Conservation (phyloP, 2,797 vertebrate species). For the Oreochromis grahami region DNA sequence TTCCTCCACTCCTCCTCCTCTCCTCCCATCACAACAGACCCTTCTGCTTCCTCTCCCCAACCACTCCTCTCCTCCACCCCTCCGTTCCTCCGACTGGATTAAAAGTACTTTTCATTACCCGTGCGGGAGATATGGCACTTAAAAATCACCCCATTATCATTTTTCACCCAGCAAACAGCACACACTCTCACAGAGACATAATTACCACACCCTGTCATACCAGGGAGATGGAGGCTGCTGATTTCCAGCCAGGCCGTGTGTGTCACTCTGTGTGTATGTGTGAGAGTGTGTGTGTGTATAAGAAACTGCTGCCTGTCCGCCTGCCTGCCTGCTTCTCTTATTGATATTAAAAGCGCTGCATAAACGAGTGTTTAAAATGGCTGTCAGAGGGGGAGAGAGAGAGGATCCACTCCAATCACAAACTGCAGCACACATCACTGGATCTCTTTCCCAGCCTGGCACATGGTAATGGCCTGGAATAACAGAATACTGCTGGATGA, state of each 20-base stretch:
- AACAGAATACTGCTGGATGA: slow-evolving; percentile 67
- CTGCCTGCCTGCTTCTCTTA: slow-evolving; percentile 75
- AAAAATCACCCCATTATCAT: slow-evolving; percentile 84
- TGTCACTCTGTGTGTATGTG: slow-evolving; percentile 52
- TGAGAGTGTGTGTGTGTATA: slow-evolving; percentile 39
- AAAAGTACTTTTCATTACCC: slow-evolving; percentile 83
- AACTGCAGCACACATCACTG: slow-evolving; percentile 72
- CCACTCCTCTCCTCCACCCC: slow-evolving; percentile 73
- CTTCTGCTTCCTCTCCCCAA: slow-evolving; percentile 63
- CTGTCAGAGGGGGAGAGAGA: slow-evolving; percentile 69
- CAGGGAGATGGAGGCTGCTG: slow-evolving; percentile 74
- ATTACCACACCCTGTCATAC: slow-evolving; percentile 82
- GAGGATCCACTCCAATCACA: slow-evolving; percentile 73
- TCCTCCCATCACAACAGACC: slow-evolving; percentile 72
- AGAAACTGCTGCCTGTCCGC: slow-evolving; percentile 71
- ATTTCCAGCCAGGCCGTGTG: slow-evolving; percentile 73
- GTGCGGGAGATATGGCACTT: slow-evolving; percentile 81
- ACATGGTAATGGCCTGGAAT: slow-evolving; percentile 75
- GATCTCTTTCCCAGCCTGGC: slow-evolving; percentile 67
- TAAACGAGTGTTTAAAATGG: slow-evolving; percentile 77
- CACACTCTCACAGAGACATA: slow-evolving; percentile 80
- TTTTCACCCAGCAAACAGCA: slow-evolving; percentile 81
- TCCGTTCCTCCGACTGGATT: slow-evolving; percentile 77
- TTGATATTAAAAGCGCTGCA: slow-evolving; percentile 79
- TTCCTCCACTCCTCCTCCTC: slow-evolving; percentile 65